A percentile compares a stretch with the other conserved stretches of the same genome.
These are phyloP conservation scores for Alloplasta piceator DNA, from an alignment of 2,888 invertebrate genomes.

Conservation along the genomic window DNA sequence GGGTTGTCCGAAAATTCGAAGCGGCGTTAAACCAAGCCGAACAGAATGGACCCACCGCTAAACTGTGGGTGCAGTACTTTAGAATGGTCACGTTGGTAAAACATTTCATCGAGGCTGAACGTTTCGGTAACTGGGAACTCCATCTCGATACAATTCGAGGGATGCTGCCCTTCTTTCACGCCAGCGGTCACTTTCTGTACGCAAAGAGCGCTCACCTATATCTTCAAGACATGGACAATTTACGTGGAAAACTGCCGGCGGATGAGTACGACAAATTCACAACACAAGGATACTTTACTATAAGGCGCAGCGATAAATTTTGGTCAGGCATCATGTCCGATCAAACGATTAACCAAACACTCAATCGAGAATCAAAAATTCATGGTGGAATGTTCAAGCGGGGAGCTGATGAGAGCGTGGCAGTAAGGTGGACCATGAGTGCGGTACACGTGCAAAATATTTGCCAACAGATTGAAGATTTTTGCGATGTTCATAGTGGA, in stretches of 20 bases:
- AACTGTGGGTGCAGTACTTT: conserved; percentile 70
- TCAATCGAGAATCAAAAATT: conserved; percentile 21
- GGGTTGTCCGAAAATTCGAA: no score
- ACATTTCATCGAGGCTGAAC: conserved; percentile 66
- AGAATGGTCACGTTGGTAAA: conserved; percentile 63
- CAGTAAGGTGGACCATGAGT: conserved; percentile 29
- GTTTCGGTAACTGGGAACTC: conserved; percentile 64
- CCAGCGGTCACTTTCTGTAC: conserved; percentile 79
- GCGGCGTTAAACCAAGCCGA: conserved; percentile 56
- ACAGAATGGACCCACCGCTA: conserved; percentile 68
- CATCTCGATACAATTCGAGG: conserved; percentile 63
- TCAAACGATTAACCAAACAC: conserved; percentile 17
- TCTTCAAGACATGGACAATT: conserved; percentile 79
- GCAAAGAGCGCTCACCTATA: conserved; percentile 77
- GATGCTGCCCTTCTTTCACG: conserved; percentile 78
- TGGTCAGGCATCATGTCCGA: conserved; percentile 14
- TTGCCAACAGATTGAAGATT: conserved; percentile 49
- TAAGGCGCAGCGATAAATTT: conserved; percentile 27
- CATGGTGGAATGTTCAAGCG: conserved; percentile 29
- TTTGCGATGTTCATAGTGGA: conserved; percentile 27
- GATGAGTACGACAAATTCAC: conserved; percentile 13
- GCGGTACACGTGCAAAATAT: conserved; percentile 38
- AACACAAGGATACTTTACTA: conserved; percentile 6
- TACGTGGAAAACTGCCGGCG: conserved; percentile 67
- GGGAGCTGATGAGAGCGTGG: conserved; percentile 19